Evolutionary conservation across 2,888 invertebrate genomes (phyloP).

Genomic region (Agrochola lota): DNA sequence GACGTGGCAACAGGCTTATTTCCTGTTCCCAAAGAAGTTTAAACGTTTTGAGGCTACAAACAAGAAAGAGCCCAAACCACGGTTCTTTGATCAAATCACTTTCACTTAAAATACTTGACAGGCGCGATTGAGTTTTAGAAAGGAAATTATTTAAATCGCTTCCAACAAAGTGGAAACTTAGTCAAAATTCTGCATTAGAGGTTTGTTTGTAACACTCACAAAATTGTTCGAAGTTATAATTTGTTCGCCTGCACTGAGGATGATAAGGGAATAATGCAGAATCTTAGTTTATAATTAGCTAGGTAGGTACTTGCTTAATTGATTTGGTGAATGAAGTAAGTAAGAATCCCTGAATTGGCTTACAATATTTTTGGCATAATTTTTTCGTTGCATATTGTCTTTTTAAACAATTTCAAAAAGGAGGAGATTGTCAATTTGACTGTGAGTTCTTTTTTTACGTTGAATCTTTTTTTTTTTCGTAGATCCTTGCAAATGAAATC

Average conservation of each 20-base stretch:
- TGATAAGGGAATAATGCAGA: conserved; percentile 30
- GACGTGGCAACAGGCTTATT: conserved; percentile 7
- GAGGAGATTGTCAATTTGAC: too few species aligned
- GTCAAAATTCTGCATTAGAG: conserved; percentile 33
- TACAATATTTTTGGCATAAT: background rate
- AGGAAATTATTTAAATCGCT: conserved; percentile 61
- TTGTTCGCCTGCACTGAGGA: conserved; percentile 28
- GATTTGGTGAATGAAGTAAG: background rate
- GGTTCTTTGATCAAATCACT: conserved; percentile 60
- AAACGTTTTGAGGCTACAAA: conserved; percentile 16
- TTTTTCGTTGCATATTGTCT: background rate
- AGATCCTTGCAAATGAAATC: background rate
- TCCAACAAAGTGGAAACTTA: conserved; percentile 50
- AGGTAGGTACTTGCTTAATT: background rate
- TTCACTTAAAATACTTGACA: conserved; percentile 55
- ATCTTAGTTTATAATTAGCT: background rate
- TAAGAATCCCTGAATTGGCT: background rate
- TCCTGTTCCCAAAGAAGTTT: conserved; percentile 22
- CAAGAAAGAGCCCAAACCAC: conserved; percentile 36
- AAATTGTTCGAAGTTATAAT: conserved; percentile 43
- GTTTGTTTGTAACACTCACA: conserved; percentile 40
- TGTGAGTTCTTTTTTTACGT: too few species aligned
- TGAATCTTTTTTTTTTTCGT: background rate
- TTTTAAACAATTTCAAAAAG: too few species aligned
- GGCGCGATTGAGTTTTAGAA: conserved; percentile 46